These are phyloP conservation scores for Chydorus sphaericus DNA, from an alignment of 2,888 invertebrate genomes.

Conservation along the genomic window DNA sequence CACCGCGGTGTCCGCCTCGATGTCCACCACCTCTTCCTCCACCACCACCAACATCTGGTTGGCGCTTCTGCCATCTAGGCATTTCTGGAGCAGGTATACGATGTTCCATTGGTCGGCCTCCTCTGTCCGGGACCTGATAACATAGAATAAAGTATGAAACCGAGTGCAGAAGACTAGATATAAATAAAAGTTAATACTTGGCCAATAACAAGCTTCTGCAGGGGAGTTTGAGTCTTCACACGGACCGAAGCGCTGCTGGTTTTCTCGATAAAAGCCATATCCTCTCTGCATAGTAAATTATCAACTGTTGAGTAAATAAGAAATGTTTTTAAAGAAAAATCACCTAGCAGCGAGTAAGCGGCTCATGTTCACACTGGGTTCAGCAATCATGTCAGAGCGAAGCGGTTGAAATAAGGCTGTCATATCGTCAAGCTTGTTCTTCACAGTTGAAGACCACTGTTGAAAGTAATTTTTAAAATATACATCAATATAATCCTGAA, in stretches of 20 bases:
- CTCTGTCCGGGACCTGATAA: conserved; percentile 70
- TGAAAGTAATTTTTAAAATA: not conserved
- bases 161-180: no score
- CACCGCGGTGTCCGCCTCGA: conserved; percentile 22
- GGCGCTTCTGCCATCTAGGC: conserved; percentile 76
- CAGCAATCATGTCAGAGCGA: conserved; percentile 35
- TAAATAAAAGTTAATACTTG: conserved; percentile 23
- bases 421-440: conserved; percentile 55
- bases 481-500: not conserved
- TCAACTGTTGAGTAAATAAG: no score
- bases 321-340: not conserved
- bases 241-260: conserved; percentile 75
- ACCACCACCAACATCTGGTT: conserved; percentile 19
- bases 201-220: conserved; percentile 82
- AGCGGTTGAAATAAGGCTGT: conserved; percentile 41
- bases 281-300: conserved; percentile 39
- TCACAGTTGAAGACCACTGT: conserved; percentile 70
- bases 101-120: conserved; percentile 79
- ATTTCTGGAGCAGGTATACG: conserved; percentile 92
- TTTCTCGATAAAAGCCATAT: conserved; percentile 76
- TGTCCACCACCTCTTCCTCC: conserved; percentile 27
- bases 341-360: conserved; percentile 59
- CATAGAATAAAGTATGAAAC: not conserved
- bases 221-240: conserved; percentile 63
- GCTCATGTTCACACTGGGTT: conserved; percentile 51